Evolutionary conservation across 2,888 invertebrate species (phyloP).

Genomic region (Diplazon laetatorius): DNA sequence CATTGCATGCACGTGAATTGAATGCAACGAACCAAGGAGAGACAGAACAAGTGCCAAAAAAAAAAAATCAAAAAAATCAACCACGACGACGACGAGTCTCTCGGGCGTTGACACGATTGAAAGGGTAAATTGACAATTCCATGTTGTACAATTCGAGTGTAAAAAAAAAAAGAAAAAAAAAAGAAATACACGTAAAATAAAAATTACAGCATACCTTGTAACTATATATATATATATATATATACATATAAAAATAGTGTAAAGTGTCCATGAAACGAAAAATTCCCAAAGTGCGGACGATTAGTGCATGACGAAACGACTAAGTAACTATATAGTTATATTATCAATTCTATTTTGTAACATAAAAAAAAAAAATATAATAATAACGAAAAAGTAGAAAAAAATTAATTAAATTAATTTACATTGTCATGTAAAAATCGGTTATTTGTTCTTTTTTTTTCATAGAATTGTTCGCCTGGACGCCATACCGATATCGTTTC

Average conservation of each 20-base stretch:
- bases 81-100: conserved; percentile 26
- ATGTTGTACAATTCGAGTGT: conserved; percentile 22
- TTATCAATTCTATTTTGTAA: conserved; percentile 4
- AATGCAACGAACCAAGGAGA: conserved; percentile 42
- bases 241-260: conserved; percentile 18
- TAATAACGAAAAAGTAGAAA: not conserved
- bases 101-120: conserved; percentile 22
- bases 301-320: conserved; percentile 12
- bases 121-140: conserved; percentile 36
- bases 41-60: conserved; percentile 45
- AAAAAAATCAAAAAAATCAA: conserved; percentile 10
- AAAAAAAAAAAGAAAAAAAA: not conserved
- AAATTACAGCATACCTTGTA: not conserved
- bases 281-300: not conserved
- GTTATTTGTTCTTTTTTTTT: conserved; percentile 76
- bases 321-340: not conserved
- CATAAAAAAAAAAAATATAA: not conserved
- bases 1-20: conserved; percentile 37
- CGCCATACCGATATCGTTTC: conserved; percentile 81
- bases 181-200: not conserved
- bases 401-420: not conserved
- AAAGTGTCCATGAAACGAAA: conserved; percentile 6
- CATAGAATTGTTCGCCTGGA: conserved; percentile 81
- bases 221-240: not conserved
- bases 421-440: conserved; percentile 30